Conservation (phyloP, 1,140 invertebrate genomes). For the Drosophila kepulauana region DNA sequence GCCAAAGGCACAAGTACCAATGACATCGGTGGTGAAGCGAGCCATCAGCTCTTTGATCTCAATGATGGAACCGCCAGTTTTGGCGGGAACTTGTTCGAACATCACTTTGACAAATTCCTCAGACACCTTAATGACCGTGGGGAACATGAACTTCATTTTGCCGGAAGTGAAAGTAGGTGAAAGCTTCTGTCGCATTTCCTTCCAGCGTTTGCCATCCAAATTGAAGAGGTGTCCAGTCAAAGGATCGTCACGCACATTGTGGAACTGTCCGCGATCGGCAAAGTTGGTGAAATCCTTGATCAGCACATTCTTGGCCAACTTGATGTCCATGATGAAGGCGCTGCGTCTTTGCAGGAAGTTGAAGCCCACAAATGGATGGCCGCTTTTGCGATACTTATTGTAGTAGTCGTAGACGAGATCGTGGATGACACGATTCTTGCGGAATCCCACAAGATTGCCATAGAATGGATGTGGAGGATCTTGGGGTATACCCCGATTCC, state of each 20-base stretch:
- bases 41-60: slow-evolving; percentile 66
- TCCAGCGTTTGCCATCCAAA: slow-evolving; percentile 86
- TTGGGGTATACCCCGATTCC: slow-evolving; percentile 79
- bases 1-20: slow-evolving; percentile 88
- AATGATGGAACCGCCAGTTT: slow-evolving; percentile 10
- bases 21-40: slow-evolving; percentile 81
- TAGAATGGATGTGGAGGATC: slow-evolving; percentile 65
- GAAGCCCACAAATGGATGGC: slow-evolving; percentile 61
- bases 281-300: slow-evolving; percentile 87
- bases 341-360: slow-evolving; percentile 36
- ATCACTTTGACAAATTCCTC: slow-evolving; percentile 49
- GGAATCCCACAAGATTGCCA: slow-evolving; percentile 64
- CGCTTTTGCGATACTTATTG: slow-evolving; percentile 56
- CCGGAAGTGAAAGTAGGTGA: slow-evolving; percentile 86
- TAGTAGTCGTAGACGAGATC: slow-evolving; percentile 26
- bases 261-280: slow-evolving; percentile 84
- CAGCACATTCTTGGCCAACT: slow-evolving; percentile 85
- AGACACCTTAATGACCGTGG: slow-evolving; percentile 66
- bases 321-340: slow-evolving; percentile 45
- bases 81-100: slow-evolving; percentile 7
- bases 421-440: slow-evolving; percentile 29
- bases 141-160: slow-evolving; percentile 87
- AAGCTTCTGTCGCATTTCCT: slow-evolving; percentile 85
- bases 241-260: slow-evolving; percentile 85
- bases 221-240: slow-evolving; percentile 85